Percentiles rank a stretch among this genome's conserved stretches.
Evolutionary conservation across 2,113 vertebrate species (phyloP).

Genomic region (Silurus asotus): DNA sequence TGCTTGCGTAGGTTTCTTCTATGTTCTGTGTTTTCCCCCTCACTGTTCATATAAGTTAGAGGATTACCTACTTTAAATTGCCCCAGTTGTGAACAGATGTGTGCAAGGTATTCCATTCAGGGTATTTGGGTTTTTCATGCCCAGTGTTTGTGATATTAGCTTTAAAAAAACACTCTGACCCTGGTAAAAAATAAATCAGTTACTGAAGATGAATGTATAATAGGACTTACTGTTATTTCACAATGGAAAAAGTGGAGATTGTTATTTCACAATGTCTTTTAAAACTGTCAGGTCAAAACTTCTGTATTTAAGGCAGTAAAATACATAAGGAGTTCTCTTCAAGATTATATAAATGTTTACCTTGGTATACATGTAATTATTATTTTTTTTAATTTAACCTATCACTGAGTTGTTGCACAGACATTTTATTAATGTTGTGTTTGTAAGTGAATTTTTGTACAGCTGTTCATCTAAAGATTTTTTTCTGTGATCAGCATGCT

Average conservation of each 20-base stretch:
- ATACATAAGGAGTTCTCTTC: not conserved
- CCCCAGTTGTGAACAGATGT: not conserved
- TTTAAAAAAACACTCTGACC: not conserved
- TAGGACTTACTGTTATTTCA: not conserved
- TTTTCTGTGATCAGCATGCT: constrained; percentile 58
- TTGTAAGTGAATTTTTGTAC: constrained; percentile 1
- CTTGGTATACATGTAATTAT: not conserved
- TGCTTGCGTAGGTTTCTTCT: not conserved
- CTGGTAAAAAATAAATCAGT: not conserved
- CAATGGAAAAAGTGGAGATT: not conserved
- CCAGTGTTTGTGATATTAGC: not conserved
- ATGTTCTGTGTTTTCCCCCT: not conserved
- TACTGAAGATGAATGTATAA: not conserved
- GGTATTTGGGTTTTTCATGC: not conserved
- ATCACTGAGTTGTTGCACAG: not conserved
- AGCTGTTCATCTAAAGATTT: constrained; percentile 25
- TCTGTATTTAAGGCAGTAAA: not conserved
- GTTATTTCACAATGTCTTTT: not conserved
- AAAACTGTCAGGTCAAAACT: not conserved
- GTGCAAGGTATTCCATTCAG: not conserved
- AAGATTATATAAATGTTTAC: not conserved
- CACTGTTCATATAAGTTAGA: not conserved
- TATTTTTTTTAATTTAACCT: not conserved
- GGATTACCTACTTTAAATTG: not conserved
- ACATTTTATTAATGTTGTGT: not conserved